A percentile compares a stretch with the other conserved stretches of the same genome.
phyloP scores from a whole-genome alignment of 2,888 invertebrate species.

The Nephrotoma flavescens region DNA sequence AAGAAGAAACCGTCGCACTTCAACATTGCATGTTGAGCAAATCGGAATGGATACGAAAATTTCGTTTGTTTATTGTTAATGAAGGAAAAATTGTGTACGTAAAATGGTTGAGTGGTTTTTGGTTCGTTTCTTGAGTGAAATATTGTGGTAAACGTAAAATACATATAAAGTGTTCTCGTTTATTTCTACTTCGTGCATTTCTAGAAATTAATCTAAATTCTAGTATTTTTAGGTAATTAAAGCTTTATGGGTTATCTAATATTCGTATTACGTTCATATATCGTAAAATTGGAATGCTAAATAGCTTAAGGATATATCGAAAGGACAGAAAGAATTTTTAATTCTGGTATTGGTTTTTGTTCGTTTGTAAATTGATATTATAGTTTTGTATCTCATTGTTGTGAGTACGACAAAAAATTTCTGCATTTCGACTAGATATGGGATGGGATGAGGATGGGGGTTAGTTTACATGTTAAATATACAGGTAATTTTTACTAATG shows the following conservation, averaged over 20 bases:
- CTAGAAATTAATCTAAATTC: not conserved
- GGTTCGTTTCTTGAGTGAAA: not conserved
- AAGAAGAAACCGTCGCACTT: not conserved
- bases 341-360: not conserved
- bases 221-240: not conserved
- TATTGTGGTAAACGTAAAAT: not conserved
- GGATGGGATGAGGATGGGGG: not conserved
- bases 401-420: not conserved
- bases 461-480: not conserved
- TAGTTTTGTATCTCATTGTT: not conserved
- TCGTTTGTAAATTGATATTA: not conserved
- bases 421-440: not conserved
- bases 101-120: not conserved
- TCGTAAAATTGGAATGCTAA: not conserved
- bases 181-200: no score
- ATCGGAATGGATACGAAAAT: not conserved
- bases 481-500: not conserved
- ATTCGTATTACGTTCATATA: not conserved
- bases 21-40: not conserved
- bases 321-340: not conserved
- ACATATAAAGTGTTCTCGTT: not conserved
- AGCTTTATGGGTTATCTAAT: not conserved
- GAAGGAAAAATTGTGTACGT: not conserved
- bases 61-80: not conserved
- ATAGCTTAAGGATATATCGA: not conserved